phyloP scores from a whole-genome alignment of 2,797 vertebrate genomes.

The Vireo griseus region DNA sequence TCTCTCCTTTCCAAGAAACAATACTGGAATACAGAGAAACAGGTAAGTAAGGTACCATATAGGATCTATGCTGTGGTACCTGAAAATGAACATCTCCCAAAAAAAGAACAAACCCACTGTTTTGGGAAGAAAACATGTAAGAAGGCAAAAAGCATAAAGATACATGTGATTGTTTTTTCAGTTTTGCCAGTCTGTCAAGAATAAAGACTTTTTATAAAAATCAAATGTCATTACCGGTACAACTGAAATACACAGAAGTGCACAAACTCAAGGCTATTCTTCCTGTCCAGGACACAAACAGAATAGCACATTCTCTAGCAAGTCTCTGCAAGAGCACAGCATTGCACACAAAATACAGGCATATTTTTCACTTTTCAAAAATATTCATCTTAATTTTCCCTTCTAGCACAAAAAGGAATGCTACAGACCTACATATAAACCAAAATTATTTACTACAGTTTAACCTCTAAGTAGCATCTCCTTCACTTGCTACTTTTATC shows the following conservation, averaged over 20 bases:
- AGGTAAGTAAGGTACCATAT: not conserved
- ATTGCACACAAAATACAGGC: not conserved
- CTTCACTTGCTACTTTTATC: not conserved
- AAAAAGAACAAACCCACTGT: not conserved
- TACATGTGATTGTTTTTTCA: not conserved
- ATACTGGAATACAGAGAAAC: not conserved
- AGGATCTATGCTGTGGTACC: not conserved
- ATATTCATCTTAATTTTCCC: not conserved
- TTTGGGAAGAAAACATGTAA: not conserved
- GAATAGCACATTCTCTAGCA: not conserved
- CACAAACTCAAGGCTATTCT: not conserved
- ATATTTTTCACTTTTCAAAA: not conserved
- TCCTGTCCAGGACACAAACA: not conserved
- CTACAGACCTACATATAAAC: not conserved
- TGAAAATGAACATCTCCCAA: not conserved
- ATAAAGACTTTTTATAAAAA: not conserved
- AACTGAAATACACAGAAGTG: not conserved
- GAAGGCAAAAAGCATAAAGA: accelerated
- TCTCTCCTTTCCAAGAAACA: not conserved
- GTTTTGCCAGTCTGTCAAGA: not conserved
- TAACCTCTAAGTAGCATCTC: not conserved
- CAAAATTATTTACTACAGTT: not conserved
- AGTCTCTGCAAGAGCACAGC: not conserved
- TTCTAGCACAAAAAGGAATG: not conserved
- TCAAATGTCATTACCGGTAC: not conserved